Evolutionary conservation across 2,888 invertebrate species (phyloP).

Genomic region (Nipponacmea schrenckii): DNA sequence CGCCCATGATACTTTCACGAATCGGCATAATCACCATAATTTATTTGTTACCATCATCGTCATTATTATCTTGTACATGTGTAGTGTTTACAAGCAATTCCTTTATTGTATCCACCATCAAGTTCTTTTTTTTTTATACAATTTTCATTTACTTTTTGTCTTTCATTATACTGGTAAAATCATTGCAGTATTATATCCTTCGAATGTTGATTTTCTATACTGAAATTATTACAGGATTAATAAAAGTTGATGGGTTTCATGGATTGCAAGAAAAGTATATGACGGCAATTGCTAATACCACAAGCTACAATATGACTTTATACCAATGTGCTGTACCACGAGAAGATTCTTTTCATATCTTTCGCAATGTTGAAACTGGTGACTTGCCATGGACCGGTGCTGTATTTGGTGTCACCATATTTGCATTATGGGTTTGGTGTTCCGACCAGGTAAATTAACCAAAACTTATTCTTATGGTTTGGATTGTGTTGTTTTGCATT

Average conservation of each 20-base stretch:
- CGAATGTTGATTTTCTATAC: too few species aligned
- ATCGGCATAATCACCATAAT: too few species aligned
- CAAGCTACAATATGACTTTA: conserved; percentile 36
- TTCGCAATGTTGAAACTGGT: conserved; percentile 44
- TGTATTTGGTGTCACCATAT: conserved; percentile 53
- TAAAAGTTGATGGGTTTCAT: conserved; percentile 69
- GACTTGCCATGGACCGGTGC: conserved; percentile 61
- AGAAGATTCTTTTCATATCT: conserved; percentile 49
- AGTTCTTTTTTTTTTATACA: too few species aligned
- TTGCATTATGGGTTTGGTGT: conserved; percentile 61
- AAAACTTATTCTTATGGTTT: background rate
- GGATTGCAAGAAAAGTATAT: conserved; percentile 65
- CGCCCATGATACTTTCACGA: too few species aligned
- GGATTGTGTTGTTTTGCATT: too few species aligned
- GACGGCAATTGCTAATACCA: conserved; percentile 62
- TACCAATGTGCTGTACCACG: conserved; percentile 53
- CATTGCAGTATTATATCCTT: too few species aligned
- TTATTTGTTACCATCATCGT: too few species aligned
- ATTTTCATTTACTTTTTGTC: too few species aligned
- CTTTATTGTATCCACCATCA: too few species aligned
- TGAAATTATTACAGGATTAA: conserved; percentile 32
- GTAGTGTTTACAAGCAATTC: too few species aligned
- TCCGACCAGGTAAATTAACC: conserved; percentile 56
- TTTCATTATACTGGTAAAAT: too few species aligned
- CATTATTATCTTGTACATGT: too few species aligned